Evolutionary conservation across 2,888 invertebrate species (phyloP).

Genomic region (Smittia aterrima): DNA sequence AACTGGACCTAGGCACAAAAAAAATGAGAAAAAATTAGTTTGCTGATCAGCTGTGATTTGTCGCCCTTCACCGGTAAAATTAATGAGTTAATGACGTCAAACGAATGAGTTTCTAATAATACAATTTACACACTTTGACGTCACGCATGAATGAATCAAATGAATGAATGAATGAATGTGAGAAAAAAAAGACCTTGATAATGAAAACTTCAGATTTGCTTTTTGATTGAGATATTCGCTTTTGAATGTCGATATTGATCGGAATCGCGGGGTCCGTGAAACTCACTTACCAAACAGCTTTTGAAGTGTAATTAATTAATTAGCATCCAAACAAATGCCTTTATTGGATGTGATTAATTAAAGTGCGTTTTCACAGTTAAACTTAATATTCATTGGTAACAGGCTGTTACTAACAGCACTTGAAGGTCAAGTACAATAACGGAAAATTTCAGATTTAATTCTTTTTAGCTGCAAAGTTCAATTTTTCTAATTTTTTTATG

Average conservation of each 20-base stretch:
- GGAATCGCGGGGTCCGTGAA: too few species aligned
- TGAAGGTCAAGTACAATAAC: conserved; percentile 31
- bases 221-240: background rate
- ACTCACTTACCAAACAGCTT: background rate
- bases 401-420: too few species aligned
- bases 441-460: background rate
- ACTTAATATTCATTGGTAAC: too few species aligned
- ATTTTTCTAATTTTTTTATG: background rate
- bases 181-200: background rate
- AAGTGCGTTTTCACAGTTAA: background rate
- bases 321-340: background rate
- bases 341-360: background rate
- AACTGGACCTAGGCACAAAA: conserved; percentile 66
- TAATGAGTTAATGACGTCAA: conserved; percentile 1
- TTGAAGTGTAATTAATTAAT: conserved; percentile 29
- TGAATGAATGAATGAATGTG: background rate
- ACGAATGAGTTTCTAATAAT: background rate
- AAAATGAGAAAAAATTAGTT: conserved; percentile 14
- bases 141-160: conserved; percentile 11
- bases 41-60: conserved; percentile 10
- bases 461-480: background rate
- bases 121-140: background rate
- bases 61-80: background rate
- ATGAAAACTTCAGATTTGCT: background rate
- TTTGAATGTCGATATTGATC: background rate